phyloP scores from a whole-genome alignment of 2,113 vertebrate genomes.

The Spea multiplicata region DNA sequence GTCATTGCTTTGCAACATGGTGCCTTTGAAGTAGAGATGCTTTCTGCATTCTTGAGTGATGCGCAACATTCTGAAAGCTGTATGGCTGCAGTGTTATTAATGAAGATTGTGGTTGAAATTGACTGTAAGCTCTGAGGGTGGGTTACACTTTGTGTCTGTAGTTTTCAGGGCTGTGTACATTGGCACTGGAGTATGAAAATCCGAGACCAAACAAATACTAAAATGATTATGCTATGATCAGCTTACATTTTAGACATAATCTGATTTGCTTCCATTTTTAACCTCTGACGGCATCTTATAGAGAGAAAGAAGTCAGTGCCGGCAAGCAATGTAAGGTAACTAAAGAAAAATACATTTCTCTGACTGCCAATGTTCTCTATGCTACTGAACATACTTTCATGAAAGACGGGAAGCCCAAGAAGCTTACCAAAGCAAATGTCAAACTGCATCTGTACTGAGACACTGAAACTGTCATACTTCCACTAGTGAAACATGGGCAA shows the following conservation, averaged over 20 bases:
- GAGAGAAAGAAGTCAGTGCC: slow-evolving; percentile 8
- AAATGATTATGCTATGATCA: slow-evolving; percentile 46
- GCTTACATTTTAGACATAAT: slow-evolving; percentile 44
- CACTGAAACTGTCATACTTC: too few species aligned
- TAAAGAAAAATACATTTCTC: slow-evolving; percentile 19
- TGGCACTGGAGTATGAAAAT: slow-evolving; percentile 39
- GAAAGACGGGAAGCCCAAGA: not conserved
- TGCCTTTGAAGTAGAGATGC: not conserved
- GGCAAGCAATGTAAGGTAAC: slow-evolving; percentile 29
- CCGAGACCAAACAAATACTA: slow-evolving; percentile 41
- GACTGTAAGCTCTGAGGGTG: slow-evolving; percentile 17
- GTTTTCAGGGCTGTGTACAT: slow-evolving; percentile 40
- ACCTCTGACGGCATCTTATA: slow-evolving; percentile 35
- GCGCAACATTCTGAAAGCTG: not conserved
- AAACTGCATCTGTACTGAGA: not conserved
- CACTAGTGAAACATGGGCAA: too few species aligned
- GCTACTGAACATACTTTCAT: slow-evolving; percentile 11
- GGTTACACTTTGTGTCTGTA: not conserved
- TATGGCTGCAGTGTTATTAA: not conserved
- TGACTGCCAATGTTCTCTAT: slow-evolving; percentile 5
- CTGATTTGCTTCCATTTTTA: slow-evolving; percentile 46
- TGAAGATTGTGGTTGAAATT: slow-evolving; percentile 17
- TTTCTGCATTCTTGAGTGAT: not conserved
- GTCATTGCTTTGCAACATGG: too few species aligned
- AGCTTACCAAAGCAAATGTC: not conserved